These are phyloP conservation scores for Triplophysa yarkandensis DNA, from an alignment of 2,797 vertebrate genomes.

Conservation along the genomic window DNA sequence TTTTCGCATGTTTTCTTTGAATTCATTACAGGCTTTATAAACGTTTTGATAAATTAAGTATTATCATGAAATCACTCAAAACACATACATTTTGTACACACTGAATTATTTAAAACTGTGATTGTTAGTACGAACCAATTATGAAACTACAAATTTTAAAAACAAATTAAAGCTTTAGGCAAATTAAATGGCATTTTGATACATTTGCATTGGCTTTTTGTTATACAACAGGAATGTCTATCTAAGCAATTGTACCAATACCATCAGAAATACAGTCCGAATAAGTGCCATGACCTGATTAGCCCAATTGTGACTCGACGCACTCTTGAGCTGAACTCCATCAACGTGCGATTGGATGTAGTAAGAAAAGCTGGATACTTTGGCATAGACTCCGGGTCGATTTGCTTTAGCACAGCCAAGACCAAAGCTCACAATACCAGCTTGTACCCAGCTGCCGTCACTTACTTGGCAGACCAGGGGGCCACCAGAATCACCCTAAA, in stretches of 20 bases:
- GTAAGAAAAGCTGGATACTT: constrained; percentile 66
- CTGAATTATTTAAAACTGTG: neutral
- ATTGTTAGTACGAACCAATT: neutral
- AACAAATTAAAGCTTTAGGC: neutral
- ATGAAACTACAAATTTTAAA: neutral
- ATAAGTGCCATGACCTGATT: constrained; percentile 41
- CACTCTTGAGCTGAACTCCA: constrained; percentile 63
- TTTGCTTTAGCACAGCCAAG: constrained; percentile 70
- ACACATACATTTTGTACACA: neutral
- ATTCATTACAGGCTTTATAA: too few species aligned
- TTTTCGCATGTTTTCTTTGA: neutral
- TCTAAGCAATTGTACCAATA: constrained; percentile 59
- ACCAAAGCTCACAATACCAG: constrained; percentile 80
- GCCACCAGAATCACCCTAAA: constrained; percentile 80
- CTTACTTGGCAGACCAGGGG: constrained; percentile 75
- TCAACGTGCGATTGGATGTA: constrained; percentile 66
- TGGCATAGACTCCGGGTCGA: constrained; percentile 76
- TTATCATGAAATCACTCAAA: neutral
- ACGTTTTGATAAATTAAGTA: neutral
- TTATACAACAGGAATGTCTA: constrained; percentile 41
- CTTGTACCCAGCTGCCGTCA: constrained; percentile 77
- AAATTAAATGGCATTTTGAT: neutral
- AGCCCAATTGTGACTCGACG: constrained; percentile 54
- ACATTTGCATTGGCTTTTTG: neutral
- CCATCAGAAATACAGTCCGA: constrained; percentile 56